Base-by-base conservation (phyloP, 2,888 invertebrate species). In the Dryadula phaetusa region DNA sequence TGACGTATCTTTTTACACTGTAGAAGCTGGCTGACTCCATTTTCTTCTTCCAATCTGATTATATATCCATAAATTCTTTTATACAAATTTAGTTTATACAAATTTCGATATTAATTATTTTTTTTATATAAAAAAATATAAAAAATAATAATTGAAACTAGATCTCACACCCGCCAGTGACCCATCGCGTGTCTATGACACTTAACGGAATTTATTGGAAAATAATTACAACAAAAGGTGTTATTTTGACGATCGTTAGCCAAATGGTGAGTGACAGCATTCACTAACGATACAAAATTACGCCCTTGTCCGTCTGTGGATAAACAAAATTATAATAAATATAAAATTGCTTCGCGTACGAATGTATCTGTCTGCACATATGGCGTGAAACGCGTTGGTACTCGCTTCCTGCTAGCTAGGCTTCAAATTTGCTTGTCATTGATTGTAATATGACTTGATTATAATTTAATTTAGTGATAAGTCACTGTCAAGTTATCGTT, bases 361-460 rank as follows among this genome's bases (percentile, higher is more conserved):
- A 12, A 12, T 37, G 2, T 85, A 84, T 82, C 79, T 77, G 82
- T 81, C 81, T 82, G 56, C 82, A 74, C 88, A 87, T 77, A 88
- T 89, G 88, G 88, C 82, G 88, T 83, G 85, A 87, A 52, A 85
- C 82, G 79, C 84, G 86, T 87, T 87, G 86, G 83, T 79, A 72
- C 4, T 16, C 16, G 47, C 34, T 22, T 37, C 49, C 46, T 47
- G 42, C 46, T 28, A 1, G 14, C 12, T 16, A 54, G 34, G 7
- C 8, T 40, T 25, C 7, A 16, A 46, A 58, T 53, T 44, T 40
- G 47, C 69, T 40, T 56, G 66, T 71, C 66, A 71, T 69, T 64
- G 58, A 34, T 37, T 44, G 47, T 69, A 64, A 69, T 58, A 60
- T 20, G 28, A 37, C 3, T 37, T 12, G 37, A 7, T 32, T 32